These are phyloP conservation scores for Leguminivora glycinivorella DNA, from an alignment of 1,140 invertebrate genomes.

Conservation along the genomic window DNA sequence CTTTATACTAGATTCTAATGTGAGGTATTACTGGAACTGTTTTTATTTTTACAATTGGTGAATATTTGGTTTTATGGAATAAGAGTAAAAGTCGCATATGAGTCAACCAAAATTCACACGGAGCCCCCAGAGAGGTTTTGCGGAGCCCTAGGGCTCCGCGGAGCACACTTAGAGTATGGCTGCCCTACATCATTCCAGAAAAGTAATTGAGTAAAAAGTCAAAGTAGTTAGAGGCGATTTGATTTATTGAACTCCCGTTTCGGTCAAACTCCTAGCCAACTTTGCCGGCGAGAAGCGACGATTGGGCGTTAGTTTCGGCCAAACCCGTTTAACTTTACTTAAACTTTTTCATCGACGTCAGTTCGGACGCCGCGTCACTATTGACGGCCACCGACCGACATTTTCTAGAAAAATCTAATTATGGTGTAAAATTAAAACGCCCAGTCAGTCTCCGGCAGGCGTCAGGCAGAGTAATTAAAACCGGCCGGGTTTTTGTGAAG, in stretches of 20 bases:
- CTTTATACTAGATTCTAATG: no score
- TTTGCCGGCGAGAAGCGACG: background rate
- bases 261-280: background rate
- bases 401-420: conserved; percentile 62
- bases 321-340: background rate
- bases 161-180: no score
- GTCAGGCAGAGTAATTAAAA: conserved; percentile 56
- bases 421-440: conserved; percentile 58
- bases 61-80: no score
- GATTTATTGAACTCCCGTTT: conserved; percentile 7
- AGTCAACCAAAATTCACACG: no score
- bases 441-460: conserved; percentile 42
- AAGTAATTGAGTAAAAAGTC: background rate
- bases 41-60: no score
- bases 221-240: background rate
- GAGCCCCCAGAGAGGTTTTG: no score
- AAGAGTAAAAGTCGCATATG: no score
- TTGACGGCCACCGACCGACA: background rate
- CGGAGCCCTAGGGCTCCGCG: no score
- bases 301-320: background rate
- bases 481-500: conserved; percentile 38
- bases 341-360: background rate
- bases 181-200: no score
- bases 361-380: conserved; percentile 1
- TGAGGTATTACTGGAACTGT: no score